These are phyloP conservation scores for Stenopsyche tienmushanensis DNA, from an alignment of 1,140 invertebrate genomes.

Conservation along the genomic window DNA sequence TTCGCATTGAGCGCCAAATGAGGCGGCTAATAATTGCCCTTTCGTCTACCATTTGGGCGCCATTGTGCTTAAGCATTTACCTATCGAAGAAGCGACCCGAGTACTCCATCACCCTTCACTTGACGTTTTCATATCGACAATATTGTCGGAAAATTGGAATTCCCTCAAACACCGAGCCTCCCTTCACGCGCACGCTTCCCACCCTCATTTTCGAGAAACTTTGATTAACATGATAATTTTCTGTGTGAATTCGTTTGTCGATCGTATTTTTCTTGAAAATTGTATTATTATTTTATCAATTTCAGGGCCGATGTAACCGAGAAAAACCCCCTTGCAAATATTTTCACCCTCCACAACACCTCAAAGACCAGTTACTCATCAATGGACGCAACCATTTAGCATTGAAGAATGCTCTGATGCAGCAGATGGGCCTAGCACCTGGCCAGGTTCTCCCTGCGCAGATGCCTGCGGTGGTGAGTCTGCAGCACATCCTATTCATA, in stretches of 20 bases:
- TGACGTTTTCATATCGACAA: conserved; percentile 6
- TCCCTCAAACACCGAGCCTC: background rate
- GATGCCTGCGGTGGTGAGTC: conserved; percentile 86
- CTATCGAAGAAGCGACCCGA: background rate
- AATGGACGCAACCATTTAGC: conserved; percentile 99
- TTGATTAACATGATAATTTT: too few relatives aligned
- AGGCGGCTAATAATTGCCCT: conserved; percentile 25
- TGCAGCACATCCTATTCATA: conserved; percentile 4
- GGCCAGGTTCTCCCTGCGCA: conserved; percentile 88
- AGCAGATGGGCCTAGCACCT: conserved; percentile 90
- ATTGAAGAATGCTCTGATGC: conserved; percentile 93
- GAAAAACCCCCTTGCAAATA: conserved; percentile 99
- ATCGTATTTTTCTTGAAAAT: too few relatives aligned
- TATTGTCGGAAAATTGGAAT: conserved; percentile 20
- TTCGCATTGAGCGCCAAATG: conserved; percentile 23
- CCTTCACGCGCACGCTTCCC: background rate
- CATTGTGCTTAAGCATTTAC: background rate
- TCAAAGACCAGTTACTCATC: conserved; percentile 99
- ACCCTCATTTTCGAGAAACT: too few relatives aligned
- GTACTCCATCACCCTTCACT: background rate
- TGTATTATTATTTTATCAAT: conserved; percentile 44
- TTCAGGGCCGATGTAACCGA: conserved; percentile 97
- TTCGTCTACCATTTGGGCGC: background rate
- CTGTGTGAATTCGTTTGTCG: too few relatives aligned
- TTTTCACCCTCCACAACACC: conserved; percentile 98